Evolutionary conservation across 2,888 invertebrate genomes (phyloP).

Genomic region (Pammene aurita): DNA sequence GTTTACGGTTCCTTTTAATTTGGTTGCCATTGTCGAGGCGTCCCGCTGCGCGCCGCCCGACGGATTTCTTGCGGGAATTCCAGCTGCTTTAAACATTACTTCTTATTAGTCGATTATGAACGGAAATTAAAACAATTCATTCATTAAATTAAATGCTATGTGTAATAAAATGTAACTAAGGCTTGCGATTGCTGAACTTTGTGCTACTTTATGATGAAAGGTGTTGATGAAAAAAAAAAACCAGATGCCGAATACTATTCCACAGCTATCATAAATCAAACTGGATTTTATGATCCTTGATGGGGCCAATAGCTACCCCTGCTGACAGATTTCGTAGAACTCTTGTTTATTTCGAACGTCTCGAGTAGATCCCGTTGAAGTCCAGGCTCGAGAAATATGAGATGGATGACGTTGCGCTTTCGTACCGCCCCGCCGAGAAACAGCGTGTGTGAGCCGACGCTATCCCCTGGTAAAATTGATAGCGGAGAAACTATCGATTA

Average conservation of each 20-base stretch:
- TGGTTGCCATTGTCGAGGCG: slow-evolving; percentile 80
- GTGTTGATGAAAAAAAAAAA: slow-evolving; percentile 47
- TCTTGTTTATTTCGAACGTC: slow-evolving; percentile 75
- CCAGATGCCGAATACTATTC: slow-evolving; percentile 60
- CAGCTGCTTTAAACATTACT: slow-evolving; percentile 79
- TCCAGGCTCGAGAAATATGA: slow-evolving; percentile 61
- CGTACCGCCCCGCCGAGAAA: slow-evolving; percentile 48
- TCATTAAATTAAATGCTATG: slow-evolving; percentile 49
- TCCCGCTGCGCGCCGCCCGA: slow-evolving; percentile 76
- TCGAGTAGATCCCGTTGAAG: slow-evolving; percentile 68
- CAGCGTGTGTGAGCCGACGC: slow-evolving; percentile 57
- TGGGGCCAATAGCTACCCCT: slow-evolving; percentile 63
- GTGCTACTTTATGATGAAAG: slow-evolving; percentile 22
- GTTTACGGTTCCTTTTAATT: slow-evolving; percentile 83
- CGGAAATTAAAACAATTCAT: slow-evolving; percentile 65
- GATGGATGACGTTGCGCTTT: slow-evolving; percentile 75
- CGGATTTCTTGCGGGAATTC: slow-evolving; percentile 77
- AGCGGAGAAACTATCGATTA: slow-evolving; percentile 70
- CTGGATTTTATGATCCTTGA: slow-evolving; percentile 60
- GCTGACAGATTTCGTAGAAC: slow-evolving; percentile 63
- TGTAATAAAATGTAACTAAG: slow-evolving; percentile 34
- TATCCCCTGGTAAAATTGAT: slow-evolving; percentile 71
- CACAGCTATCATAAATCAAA: slow-evolving; percentile 69
- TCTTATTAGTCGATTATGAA: slow-evolving; percentile 78
- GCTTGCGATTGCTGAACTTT: slow-evolving; percentile 20